Evolutionary conservation across 1,140 invertebrate species (phyloP).

Genomic region (Dysdera silvatica): DNA sequence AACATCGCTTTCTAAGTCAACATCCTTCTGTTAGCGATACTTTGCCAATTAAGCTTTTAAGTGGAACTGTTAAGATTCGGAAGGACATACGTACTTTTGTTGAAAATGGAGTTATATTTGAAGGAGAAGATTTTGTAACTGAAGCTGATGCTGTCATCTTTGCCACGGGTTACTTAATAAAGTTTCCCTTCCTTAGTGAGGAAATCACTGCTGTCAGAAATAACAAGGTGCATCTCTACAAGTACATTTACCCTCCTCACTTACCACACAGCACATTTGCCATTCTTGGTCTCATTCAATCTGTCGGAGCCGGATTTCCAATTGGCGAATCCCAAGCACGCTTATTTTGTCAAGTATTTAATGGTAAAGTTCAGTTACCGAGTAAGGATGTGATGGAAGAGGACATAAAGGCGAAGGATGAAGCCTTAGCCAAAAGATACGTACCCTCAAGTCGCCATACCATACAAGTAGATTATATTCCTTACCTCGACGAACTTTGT

Average conservation of each 20-base stretch:
- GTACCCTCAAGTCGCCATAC: slow-evolving; percentile 35
- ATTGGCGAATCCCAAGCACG: slow-evolving; percentile 50
- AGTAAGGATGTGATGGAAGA: slow-evolving; percentile 36
- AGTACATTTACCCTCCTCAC: slow-evolving; percentile 46
- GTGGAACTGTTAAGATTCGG: slow-evolving; percentile 45
- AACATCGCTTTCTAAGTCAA: slow-evolving; percentile 44
- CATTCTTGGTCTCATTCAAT: slow-evolving; percentile 50
- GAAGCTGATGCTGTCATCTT: slow-evolving; percentile 41
- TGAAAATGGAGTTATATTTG: slow-evolving; percentile 41
- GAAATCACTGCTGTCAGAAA: slow-evolving; percentile 1
- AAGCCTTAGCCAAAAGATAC: slow-evolving; percentile 26
- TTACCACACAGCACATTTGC: slow-evolving; percentile 41
- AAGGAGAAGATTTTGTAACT: slow-evolving; percentile 31
- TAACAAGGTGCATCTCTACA: slow-evolving; percentile 43
- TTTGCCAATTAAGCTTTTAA: slow-evolving; percentile 47
- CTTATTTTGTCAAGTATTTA: slow-evolving; percentile 38
- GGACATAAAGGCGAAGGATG: slow-evolving; percentile 41
- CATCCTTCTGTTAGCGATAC: slow-evolving; percentile 53
- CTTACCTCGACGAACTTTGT: slow-evolving; percentile 41
- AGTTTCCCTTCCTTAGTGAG: slow-evolving; percentile 41
- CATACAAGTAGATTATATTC: slow-evolving; percentile 19
- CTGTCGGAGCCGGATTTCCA: slow-evolving; percentile 47
- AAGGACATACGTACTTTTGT: slow-evolving; percentile 41
- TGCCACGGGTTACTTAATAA: slow-evolving; percentile 45
- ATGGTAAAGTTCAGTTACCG: slow-evolving; percentile 34